Conservation (phyloP, 2,888 invertebrate genomes). For the Empis stercorea region DNA sequence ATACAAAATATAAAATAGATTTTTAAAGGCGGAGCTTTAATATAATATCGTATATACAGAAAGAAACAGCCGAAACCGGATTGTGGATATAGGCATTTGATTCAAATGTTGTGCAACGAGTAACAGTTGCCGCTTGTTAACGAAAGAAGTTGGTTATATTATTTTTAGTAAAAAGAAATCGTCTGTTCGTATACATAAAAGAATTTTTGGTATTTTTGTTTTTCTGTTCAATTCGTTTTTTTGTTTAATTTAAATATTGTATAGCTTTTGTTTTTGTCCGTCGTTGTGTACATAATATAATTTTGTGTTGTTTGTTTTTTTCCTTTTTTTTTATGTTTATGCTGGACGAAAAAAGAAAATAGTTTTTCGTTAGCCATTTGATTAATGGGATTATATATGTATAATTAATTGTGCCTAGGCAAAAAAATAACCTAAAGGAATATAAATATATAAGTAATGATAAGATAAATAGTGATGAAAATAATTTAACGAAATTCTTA, state of each 20-base stretch:
- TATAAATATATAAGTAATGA: not conserved
- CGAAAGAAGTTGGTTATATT: slow-evolving; percentile 1
- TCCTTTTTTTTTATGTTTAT: not conserved
- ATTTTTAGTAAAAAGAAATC: no score
- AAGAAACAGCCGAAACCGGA: no score
- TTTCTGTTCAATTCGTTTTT: not conserved
- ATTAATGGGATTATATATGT: no score
- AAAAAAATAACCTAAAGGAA: no score
- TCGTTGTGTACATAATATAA: no score
- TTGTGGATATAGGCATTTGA: not conserved
- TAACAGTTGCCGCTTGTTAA: slow-evolving; percentile 2
- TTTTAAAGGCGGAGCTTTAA: no score
- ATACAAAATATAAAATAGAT: no score
- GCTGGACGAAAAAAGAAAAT: not conserved
- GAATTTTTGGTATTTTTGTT: not conserved
- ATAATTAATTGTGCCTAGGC: no score
- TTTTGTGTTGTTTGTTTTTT: not conserved
- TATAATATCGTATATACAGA: no score
- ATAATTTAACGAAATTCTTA: not conserved
- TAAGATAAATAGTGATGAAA: not conserved
- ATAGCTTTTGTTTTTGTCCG: no score
- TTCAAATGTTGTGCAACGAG: not conserved
- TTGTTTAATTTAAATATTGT: not conserved
- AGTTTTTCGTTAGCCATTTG: not conserved
- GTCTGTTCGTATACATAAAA: not conserved